Conservation (phyloP, 2,113 vertebrate genomes). For the Seriola aureovittata region DNA sequence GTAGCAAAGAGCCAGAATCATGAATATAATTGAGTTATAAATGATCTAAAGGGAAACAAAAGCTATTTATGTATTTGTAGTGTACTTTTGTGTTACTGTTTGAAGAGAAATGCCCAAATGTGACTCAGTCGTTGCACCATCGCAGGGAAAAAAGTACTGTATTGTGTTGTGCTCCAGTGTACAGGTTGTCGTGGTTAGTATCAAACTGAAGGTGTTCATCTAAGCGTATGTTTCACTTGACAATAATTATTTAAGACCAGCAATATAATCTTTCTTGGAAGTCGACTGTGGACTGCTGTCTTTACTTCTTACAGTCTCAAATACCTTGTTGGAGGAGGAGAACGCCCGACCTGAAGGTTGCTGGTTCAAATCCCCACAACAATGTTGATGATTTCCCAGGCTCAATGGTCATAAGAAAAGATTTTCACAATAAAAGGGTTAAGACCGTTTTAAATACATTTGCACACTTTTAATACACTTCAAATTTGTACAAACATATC, state of each 20-base stretch:
- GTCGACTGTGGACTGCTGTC: conserved; percentile 42
- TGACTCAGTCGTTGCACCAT: conserved; percentile 74
- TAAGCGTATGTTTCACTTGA: conserved; percentile 67
- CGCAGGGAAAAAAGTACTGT: conserved; percentile 80
- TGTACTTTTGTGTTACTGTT: conserved; percentile 78
- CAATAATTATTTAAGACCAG: conserved; percentile 81
- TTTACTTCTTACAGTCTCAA: not conserved
- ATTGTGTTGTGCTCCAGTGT: conserved; percentile 66
- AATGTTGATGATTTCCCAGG: not conserved
- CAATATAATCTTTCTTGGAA: conserved; percentile 79
- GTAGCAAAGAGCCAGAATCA: conserved; percentile 80
- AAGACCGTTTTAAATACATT: conserved; percentile 22
- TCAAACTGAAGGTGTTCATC: conserved; percentile 65
- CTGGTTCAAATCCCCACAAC: not conserved
- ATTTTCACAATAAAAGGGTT: not conserved
- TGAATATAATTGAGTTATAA: conserved; percentile 75
- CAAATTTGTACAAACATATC: conserved; percentile 52
- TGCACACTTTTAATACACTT: conserved; percentile 65
- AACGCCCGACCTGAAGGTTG: not conserved
- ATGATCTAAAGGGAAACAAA: conserved; percentile 83
- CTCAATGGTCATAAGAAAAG: not conserved
- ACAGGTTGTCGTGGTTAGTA: conserved; percentile 64
- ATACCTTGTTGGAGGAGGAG: not conserved
- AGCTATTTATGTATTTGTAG: conserved; percentile 86
- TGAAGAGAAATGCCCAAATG: conserved; percentile 79